Evolutionary conservation across 1,140 invertebrate species (phyloP), one percentile per base, ranked within the genome.

Genomic region (Agrypnia vestita): DNA sequence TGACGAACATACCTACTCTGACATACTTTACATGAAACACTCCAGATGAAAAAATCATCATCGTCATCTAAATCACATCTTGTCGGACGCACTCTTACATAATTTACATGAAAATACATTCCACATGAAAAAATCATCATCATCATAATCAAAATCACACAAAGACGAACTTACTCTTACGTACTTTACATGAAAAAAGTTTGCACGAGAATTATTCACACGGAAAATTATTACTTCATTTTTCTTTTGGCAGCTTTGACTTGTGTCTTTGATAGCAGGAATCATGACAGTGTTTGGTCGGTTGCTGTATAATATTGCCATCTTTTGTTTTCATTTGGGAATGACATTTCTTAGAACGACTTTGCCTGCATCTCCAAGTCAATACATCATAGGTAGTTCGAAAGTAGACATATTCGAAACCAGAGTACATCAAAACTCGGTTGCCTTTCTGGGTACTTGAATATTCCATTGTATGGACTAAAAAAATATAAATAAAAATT

Each of bases 301-400:
- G 78, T 13, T 72, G 49, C 13, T 73, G 53, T n/a, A 62, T n/a
- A 4, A 79, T 73, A 0, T 44, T 19, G 53, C 17, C 69, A 21
- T 73, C 35, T 79, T 73, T 79, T 46, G 78, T 79, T 35, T 79
- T 79, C 8, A 74, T 19, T 6, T 25, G 59, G 46, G 78, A 79
- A 79, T 73, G 78, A 49, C 78, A 79, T 15, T 73, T 72, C 55
- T 46, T 10, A 61, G 67, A 73, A 13, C 78, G 67, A 51, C n/a
- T 61, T 72, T 44, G 19, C 21, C 78, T 72, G 55, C 78, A 79
- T 73, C 78, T 72, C 78, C 78, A 79, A n/a, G 78, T 79, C 44
- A 49, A 17, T 21, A 79, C 69, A 15, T 19, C 78, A 25, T 79
- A 73, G 61, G 25, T 79, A n/a, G 43, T 73, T 15, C 78, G 17